Conservation (phyloP, 2,113 vertebrate species). For the Oreotrochilus melanogaster region DNA sequence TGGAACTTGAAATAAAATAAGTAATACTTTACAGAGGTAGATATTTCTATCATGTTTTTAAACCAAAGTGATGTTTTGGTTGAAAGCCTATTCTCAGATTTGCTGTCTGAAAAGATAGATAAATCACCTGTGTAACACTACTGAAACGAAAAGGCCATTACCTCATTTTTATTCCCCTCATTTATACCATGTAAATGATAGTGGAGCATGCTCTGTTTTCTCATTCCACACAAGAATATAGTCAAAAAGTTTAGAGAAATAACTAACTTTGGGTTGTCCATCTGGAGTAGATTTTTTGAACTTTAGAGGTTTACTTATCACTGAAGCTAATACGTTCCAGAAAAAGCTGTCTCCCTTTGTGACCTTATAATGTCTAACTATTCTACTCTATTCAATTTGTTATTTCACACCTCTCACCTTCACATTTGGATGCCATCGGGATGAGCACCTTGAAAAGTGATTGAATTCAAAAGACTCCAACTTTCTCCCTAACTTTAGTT, state of each 20-base stretch:
- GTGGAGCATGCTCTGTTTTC: neutral
- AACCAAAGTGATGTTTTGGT: neutral
- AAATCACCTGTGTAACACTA: neutral
- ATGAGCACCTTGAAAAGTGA: neutral
- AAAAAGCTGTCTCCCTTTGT: neutral
- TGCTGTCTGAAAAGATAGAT: neutral
- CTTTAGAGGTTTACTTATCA: neutral
- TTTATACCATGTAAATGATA: neutral
- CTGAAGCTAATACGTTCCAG: slow-evolving; percentile 18
- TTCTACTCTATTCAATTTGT: slow-evolving; percentile 30
- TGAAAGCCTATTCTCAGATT: neutral
- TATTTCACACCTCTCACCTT: slow-evolving; percentile 49
- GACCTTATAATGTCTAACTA: slow-evolving; percentile 20
- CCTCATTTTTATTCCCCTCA: neutral
- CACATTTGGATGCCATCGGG: slow-evolving; percentile 13
- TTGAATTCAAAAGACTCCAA: slow-evolving; percentile 31
- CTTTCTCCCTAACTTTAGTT: slow-evolving; percentile 22
- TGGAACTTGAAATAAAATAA: neutral
- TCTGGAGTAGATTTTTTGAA: slow-evolving; percentile 31
- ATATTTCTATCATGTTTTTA: neutral
- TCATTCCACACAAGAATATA: neutral
- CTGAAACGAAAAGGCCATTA: neutral
- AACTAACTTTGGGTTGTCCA: neutral
- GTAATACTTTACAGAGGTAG: neutral
- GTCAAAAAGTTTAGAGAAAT: neutral